Base-by-base conservation (phyloP, 2,797 vertebrate genomes). In the Poecilia velifera region DNA sequence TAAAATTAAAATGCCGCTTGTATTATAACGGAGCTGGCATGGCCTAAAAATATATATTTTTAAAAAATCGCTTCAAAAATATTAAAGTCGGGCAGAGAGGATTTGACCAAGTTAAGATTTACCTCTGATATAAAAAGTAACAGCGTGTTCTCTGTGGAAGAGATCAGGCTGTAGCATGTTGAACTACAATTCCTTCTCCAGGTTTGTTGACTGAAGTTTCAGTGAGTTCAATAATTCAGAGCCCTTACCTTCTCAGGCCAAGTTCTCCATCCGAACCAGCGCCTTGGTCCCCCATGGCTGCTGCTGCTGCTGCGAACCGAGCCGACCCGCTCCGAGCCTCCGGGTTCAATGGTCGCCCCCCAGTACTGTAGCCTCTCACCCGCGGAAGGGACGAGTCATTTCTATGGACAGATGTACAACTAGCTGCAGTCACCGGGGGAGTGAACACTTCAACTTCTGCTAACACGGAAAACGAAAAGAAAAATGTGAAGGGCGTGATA, bases 211-310 rank as follows among this genome's bases (percentile, higher is more conserved):
- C 31, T 66, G 10, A 9, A 10, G 36, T 16, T 36, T 22, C 34
- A 73, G 8, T 6, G 72, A 25, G 8, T 1, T 1, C 3, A 34
- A 64, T 16, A 7, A 18, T 16, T 64, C 5, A 36, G 34, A 7
- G 16, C 28, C 1, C 68, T 79, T 77, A 91, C 87, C 87, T 87
- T 73, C 71, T 83, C 41, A 13, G 16, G 6, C 20, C 25, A 1
- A 8, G 68, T 8, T 0, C 39, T 70, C 2, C 73, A 72, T 57
- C 74, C 78, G 76, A 76, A 49, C 14, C 36, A 0, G 13, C 10
- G 1, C 41, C 76, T 3, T 22, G 14, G 20, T 45, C 81, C 39
- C 14, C 74, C 88, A 88, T 87, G 72, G 7, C 72, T 4, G 20
- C 51, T 51, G 18, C 46, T 68, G 7, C 72, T 4, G 20, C 51